Conservation (phyloP, 2,888 invertebrate species). For the Tinea semifulvella region DNA sequence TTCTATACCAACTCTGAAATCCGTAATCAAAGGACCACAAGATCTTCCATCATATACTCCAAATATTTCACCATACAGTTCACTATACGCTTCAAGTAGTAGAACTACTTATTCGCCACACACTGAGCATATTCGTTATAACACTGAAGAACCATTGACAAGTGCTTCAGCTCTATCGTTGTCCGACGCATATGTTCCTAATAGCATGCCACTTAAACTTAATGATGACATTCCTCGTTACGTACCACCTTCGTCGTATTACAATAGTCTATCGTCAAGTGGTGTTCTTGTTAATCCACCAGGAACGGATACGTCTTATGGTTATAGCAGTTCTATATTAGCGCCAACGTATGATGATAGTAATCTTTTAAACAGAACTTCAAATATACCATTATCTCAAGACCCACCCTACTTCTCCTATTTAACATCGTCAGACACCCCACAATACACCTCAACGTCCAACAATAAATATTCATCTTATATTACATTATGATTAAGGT, state of each 20-base stretch:
- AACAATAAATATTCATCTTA: constrained; percentile 47
- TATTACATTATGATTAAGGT: constrained; percentile 43
- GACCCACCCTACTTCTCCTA: constrained; percentile 46
- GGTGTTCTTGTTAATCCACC: constrained; percentile 40
- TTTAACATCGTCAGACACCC: constrained; percentile 34
- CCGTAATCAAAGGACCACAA: constrained; percentile 46
- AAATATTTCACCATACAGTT: constrained; percentile 45
- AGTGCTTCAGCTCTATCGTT: constrained; percentile 41
- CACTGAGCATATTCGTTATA: constrained; percentile 53
- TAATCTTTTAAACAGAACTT: constrained; percentile 31
- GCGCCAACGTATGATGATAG: constrained; percentile 48
- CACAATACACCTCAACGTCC: constrained; percentile 30
- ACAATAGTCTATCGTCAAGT: constrained; percentile 34
- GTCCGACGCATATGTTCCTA: constrained; percentile 51
- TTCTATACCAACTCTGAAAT: constrained; percentile 38
- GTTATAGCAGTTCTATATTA: constrained; percentile 31
- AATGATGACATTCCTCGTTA: constrained; percentile 47
- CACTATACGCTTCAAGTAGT: constrained; percentile 43
- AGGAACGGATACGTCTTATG: constrained; percentile 37
- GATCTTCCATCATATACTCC: constrained; percentile 54
- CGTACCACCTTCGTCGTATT: constrained; percentile 37
- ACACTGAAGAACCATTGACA: constrained; percentile 53
- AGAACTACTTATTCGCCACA: constrained; percentile 54
- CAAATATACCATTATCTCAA: constrained; percentile 34
- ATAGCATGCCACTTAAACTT: constrained; percentile 47